Evolutionary conservation across 2,113 vertebrate species (phyloP).

Genomic region (Ctenomys sociabilis): DNA sequence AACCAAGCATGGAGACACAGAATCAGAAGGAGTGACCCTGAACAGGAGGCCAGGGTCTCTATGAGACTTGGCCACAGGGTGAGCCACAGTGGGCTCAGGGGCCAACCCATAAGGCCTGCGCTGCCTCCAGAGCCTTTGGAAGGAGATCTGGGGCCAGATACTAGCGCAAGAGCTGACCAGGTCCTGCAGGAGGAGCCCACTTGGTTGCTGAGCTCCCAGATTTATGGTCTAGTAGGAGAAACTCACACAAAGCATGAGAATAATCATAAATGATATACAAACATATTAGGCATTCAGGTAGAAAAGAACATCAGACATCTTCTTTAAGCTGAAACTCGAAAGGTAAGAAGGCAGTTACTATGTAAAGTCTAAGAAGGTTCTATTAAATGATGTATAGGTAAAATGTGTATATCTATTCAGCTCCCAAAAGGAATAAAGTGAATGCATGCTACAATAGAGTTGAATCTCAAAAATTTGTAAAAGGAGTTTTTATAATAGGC

Average conservation of each 20-base stretch:
- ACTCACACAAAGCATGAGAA: neutral
- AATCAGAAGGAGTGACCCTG: neutral
- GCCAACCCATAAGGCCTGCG: neutral
- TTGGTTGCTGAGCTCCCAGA: neutral
- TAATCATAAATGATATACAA: neutral
- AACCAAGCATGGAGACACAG: neutral
- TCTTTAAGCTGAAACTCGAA: constrained; percentile 14
- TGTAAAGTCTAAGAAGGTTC: neutral
- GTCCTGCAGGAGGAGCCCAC: neutral
- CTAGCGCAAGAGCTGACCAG: neutral
- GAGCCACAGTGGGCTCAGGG: rapidly evolving
- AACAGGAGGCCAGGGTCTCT: neutral
- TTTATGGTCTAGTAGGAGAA: neutral
- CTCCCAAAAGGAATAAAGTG: neutral
- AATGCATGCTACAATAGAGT: neutral
- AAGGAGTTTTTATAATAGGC: neutral
- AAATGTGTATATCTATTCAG: neutral
- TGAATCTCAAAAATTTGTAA: neutral
- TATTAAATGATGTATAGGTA: neutral
- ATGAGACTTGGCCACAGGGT: neutral
- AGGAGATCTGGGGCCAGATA: neutral
- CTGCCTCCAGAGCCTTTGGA: neutral
- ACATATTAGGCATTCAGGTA: neutral
- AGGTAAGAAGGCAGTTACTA: neutral
- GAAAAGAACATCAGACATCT: neutral